Percentiles rank a stretch among this genome's conserved stretches.
Conservation (phyloP, 2,113 vertebrate species). For the Erythrocercus mccallii region DNA sequence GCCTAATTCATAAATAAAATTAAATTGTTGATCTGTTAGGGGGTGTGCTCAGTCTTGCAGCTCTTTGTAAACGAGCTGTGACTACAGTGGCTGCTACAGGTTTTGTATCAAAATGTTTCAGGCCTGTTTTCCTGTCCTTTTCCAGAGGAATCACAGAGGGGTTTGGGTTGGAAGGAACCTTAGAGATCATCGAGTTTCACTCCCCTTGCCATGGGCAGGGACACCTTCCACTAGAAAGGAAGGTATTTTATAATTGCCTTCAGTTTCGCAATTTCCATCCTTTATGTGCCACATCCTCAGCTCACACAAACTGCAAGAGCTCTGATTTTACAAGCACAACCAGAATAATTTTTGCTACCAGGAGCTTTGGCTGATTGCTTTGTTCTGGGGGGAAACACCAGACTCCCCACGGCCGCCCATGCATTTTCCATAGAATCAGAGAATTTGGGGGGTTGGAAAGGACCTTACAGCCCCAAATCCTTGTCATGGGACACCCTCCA, state of each 20-base stretch:
- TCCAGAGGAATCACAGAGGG: background rate
- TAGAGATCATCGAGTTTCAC: background rate
- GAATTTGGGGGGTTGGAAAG: background rate
- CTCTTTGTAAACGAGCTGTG: background rate
- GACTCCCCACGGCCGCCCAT: background rate
- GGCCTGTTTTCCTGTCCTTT: background rate
- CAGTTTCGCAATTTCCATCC: background rate
- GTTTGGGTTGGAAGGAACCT: background rate
- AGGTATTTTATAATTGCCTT: background rate
- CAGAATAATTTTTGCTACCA: background rate
- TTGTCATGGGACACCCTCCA: background rate
- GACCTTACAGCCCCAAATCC: background rate
- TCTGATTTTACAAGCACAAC: background rate
- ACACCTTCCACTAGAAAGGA: background rate
- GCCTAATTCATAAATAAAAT: background rate
- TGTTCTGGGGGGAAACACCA: background rate
- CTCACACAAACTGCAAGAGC: background rate
- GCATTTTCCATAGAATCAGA: fast-evolving
- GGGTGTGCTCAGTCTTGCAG: background rate
- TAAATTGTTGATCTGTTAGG: background rate
- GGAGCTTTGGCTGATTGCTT: fast-evolving
- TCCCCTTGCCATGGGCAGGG: background rate
- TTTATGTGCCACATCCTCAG: background rate
- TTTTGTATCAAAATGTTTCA: background rate
- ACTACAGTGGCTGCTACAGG: background rate